These are phyloP conservation scores for Allygus modestus DNA, from an alignment of 2,888 invertebrate genomes.

Conservation along the genomic window DNA sequence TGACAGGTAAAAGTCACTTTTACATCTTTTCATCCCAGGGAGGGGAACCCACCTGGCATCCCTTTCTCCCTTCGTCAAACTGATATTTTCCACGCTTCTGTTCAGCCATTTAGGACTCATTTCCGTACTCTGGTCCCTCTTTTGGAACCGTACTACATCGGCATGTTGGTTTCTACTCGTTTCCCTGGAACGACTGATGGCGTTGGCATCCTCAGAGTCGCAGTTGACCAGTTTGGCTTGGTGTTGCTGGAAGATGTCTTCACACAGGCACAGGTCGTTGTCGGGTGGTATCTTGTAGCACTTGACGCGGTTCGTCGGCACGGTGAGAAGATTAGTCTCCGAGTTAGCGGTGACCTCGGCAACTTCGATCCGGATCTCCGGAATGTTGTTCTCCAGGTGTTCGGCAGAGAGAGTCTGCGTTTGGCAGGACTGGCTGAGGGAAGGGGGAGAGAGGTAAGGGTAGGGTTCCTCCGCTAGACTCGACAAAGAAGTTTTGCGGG, in stretches of 20 bases:
- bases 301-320: constrained; percentile 67
- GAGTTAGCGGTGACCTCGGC: constrained; percentile 44
- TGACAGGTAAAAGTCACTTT: constrained; percentile 68
- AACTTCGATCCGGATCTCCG: constrained; percentile 60
- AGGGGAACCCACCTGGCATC: constrained; percentile 66
- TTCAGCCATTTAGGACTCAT: constrained; percentile 63
- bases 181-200: constrained; percentile 50
- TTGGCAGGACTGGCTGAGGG: constrained; percentile 61
- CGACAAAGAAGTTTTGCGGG: constrained; percentile 53
- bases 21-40: constrained; percentile 67
- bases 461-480: constrained; percentile 44
- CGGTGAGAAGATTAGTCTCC: constrained; percentile 65
- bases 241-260: constrained; percentile 71
- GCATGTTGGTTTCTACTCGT: constrained; percentile 16
- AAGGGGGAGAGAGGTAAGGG: constrained; percentile 64
- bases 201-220: constrained; percentile 70
- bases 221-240: constrained; percentile 70
- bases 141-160: constrained; percentile 56
- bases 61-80: constrained; percentile 5
- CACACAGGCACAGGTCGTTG: constrained; percentile 68
- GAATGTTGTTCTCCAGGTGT: constrained; percentile 61
- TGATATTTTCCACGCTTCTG: constrained; percentile 62
- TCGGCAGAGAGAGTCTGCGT: constrained; percentile 44
- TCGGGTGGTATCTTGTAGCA: constrained; percentile 70
- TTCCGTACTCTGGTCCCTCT: constrained; percentile 59